Evolutionary conservation across 92 coral and sea anemone species (phyloP).

Genomic region (Porites rus): DNA sequence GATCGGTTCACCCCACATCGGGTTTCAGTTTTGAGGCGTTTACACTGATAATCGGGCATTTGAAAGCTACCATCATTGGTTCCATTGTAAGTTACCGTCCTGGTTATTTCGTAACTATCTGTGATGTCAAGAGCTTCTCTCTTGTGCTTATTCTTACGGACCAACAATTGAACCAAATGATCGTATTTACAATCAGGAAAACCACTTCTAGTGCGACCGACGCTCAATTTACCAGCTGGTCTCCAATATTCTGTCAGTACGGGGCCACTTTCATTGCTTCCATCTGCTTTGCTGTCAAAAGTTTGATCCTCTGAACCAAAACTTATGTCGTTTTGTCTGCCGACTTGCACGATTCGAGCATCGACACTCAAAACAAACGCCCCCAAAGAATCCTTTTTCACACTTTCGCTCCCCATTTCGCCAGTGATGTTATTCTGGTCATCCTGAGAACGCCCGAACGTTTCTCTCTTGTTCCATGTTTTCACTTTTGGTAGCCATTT

Average conservation of each 20-base stretch:
- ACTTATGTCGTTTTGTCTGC: conserved; percentile 4
- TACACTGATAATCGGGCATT: conserved; percentile 48
- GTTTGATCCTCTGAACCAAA: background rate
- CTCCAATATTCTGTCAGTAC: conserved; percentile 12
- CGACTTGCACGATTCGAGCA: background rate
- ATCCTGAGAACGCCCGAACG: background rate
- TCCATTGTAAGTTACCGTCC: conserved; percentile 7
- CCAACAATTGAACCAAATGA: conserved; percentile 1
- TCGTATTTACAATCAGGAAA: conserved; percentile 19
- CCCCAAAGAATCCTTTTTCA: background rate
- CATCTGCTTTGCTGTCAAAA: background rate
- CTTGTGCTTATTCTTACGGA: conserved; percentile 1
- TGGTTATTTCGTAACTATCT: background rate
- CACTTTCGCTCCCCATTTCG: background rate
- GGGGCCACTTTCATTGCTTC: background rate
- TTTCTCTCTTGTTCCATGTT: no score
- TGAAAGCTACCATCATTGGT: background rate
- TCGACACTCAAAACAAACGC: background rate
- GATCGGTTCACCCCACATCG: background rate
- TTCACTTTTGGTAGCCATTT: no score
- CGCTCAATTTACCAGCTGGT: background rate
- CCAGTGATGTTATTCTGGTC: background rate
- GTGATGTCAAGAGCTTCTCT: conserved; percentile 16
- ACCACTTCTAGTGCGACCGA: conserved; percentile 25
- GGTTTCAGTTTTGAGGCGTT: conserved; percentile 15